Base-by-base conservation (phyloP, 2,888 invertebrate genomes). In the Zeuzera pyrina region DNA sequence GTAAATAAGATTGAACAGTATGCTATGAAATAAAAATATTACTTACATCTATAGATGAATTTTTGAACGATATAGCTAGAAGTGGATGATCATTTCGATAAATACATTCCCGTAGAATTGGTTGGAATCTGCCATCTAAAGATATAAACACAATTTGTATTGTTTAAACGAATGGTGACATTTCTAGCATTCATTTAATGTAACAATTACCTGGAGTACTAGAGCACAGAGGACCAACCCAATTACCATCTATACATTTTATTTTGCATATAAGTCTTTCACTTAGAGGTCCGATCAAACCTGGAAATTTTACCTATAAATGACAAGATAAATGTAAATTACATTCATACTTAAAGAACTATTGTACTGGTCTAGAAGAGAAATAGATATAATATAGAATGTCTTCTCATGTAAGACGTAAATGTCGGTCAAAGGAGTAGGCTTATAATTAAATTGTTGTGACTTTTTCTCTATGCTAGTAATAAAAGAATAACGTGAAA, bases 151-250 rank as follows among this genome's bases (percentile, higher is more conserved):
- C 19, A 19, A 19, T 8, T 19, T 19, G 5, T 8, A 19, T 5
- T 8, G 19, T 8, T 19, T 19, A 7, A 7, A 8, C 19, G 19
- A 7, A 19, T 2, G 8, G 19, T 7, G 8, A 19, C 8, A 19
- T 7, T 1, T 19, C 6, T 19, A 19, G 1, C 19, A 19, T 2
- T 19, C 8, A 7, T 19, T 7, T 8, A 19, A 16, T 16, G 7
- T 4, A 16, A 5, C 16, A 19, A n/a, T n/a, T 79, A 92, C 92
- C 91, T 84, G 89, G 88, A 49, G 91, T 88, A 40, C 86, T 87
- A 30, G 89, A 90, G 64, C 93, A 93, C 12, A 93, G 77, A 1
- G 93, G 93, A 2, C 93, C 93, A 24, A 92, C 91, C 93, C 93
- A 93, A 61, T 91, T 89, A 27, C 93, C 93, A 57, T 90, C 91